Evolutionary conservation across 2,797 vertebrate species (phyloP).

Genomic region (Pseudochirops corinnae): DNA sequence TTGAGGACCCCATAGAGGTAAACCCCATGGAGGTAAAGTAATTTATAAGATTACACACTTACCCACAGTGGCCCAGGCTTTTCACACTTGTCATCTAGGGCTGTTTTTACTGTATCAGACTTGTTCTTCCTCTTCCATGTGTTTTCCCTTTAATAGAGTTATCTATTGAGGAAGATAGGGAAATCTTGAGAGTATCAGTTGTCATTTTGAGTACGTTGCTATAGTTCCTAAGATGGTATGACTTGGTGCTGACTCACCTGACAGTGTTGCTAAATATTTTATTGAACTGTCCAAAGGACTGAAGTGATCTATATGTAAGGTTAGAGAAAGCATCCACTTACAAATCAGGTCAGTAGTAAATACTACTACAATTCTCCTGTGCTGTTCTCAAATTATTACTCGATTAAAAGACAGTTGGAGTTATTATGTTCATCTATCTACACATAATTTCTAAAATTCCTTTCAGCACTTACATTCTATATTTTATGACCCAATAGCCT

Average conservation of each 20-base stretch:
- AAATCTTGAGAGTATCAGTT: background rate
- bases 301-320: background rate
- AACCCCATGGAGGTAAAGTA: background rate
- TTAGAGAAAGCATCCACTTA: background rate
- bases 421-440: background rate
- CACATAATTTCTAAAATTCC: background rate
- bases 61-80: background rate
- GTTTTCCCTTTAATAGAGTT: background rate
- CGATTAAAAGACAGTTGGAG: background rate
- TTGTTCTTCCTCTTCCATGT: background rate
- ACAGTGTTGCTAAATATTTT: background rate
- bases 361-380: background rate
- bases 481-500: background rate
- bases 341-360: background rate
- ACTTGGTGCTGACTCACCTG: background rate
- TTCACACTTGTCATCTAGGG: constrained; percentile 22
- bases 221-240: background rate
- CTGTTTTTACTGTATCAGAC: background rate
- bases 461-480: background rate
- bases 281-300: background rate
- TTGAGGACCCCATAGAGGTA: background rate
- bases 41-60: background rate
- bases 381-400: background rate
- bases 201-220: background rate
- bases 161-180: background rate